Evolutionary conservation across 1,140 invertebrate genomes (phyloP).

Genomic region (Mercenaria mercenaria): DNA sequence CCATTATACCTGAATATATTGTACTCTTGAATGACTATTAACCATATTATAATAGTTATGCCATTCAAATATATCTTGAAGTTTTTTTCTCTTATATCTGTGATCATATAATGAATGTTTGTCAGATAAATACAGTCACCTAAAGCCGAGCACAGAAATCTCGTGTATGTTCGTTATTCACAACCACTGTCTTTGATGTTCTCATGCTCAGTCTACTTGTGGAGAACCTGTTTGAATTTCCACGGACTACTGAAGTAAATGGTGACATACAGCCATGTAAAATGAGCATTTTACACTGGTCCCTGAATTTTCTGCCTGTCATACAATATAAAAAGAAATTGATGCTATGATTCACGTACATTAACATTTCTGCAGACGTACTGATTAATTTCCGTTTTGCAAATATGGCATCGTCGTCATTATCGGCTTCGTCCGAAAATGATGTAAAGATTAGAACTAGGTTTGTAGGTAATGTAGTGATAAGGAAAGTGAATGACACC

Average conservation of each 20-base stretch:
- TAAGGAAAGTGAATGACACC: conserved; percentile 83
- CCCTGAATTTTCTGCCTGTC: conserved; percentile 84
- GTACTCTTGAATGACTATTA: no score
- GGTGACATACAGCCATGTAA: background rate
- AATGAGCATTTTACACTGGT: conserved; percentile 66
- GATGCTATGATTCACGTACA: conserved; percentile 86
- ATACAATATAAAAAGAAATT: conserved; percentile 86
- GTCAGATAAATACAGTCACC: no score
- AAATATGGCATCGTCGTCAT: conserved; percentile 67
- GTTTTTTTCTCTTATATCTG: no score
- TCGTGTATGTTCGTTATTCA: no score
- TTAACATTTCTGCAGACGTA: conserved; percentile 82
- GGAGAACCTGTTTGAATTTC: background rate
- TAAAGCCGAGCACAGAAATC: no score
- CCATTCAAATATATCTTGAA: no score
- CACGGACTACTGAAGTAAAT: background rate
- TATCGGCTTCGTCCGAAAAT: conserved; percentile 71
- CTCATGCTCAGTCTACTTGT: background rate
- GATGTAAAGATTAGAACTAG: conserved; percentile 78
- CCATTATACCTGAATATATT: no score
- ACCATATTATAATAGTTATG: no score
- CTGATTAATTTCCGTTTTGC: conserved; percentile 68
- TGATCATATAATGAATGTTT: no score
- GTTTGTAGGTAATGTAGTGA: conserved; percentile 84
- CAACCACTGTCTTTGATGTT: background rate